Conservation (phyloP, 2,888 invertebrate genomes). For the Drosophila kuntzei region DNA sequence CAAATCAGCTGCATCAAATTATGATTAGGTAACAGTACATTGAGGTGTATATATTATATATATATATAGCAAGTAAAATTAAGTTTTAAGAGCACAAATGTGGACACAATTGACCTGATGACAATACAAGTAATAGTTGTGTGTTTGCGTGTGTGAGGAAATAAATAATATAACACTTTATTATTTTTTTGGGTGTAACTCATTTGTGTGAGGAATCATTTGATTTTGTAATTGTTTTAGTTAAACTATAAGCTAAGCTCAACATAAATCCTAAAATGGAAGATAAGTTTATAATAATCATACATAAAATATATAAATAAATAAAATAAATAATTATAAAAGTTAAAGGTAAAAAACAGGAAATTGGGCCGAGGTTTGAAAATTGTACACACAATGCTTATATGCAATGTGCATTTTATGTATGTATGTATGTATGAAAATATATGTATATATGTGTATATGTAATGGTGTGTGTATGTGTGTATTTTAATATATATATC, state of each 20-base stretch:
- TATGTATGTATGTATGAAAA: conserved; percentile 11
- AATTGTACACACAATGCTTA: conserved; percentile 61
- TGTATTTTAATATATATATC: conserved; percentile 26
- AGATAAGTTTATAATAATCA: conserved; percentile 27
- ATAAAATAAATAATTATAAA: conserved; percentile 47
- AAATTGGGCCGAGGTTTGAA: conserved; percentile 85
- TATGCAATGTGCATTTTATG: conserved; percentile 26
- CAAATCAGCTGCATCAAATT: conserved; percentile 52
- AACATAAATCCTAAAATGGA: conserved; percentile 36
- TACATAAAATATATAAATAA: conserved; percentile 38
- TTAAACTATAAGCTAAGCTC: conserved; percentile 35
- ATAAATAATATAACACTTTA: conserved; percentile 15
- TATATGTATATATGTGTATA: conserved; percentile 36
- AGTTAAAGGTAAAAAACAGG: conserved; percentile 74
- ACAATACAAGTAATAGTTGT: conserved; percentile 44
- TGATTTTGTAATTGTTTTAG: background rate
- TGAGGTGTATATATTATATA: conserved; percentile 40
- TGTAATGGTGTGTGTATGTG: conserved; percentile 35
- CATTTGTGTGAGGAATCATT: conserved; percentile 68
- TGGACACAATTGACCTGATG: conserved; percentile 42
- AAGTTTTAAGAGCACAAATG: conserved; percentile 43
- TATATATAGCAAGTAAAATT: conserved; percentile 14
- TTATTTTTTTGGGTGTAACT: conserved; percentile 83
- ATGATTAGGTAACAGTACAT: conserved; percentile 49
- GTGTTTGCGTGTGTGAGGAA: conserved; percentile 24